Conservation (phyloP, 2,113 vertebrate species). For the Zosterops pallidus region DNA sequence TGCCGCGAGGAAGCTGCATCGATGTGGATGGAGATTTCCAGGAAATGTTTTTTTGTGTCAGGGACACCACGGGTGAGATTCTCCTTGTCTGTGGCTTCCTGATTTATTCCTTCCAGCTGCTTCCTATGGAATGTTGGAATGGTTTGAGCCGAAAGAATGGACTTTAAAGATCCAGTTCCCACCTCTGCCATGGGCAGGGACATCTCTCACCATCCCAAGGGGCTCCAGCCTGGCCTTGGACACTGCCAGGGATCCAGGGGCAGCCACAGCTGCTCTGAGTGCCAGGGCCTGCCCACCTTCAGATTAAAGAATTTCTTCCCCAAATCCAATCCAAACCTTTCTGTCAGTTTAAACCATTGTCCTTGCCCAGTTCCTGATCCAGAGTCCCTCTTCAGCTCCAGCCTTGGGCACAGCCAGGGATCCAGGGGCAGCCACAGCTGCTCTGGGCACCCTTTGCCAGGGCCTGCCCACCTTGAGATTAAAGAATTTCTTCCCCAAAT, state of each 20-base stretch:
- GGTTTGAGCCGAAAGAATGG: background rate
- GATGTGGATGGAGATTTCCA: background rate
- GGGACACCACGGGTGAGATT: background rate
- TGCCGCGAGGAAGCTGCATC: background rate
- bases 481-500: background rate
- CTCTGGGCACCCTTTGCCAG: background rate
- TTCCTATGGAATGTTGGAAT: background rate
- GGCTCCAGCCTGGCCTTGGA: background rate
- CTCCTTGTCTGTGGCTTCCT: background rate
- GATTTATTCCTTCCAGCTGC: background rate
- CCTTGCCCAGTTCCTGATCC: background rate
- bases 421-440: background rate
- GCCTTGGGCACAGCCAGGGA: background rate
- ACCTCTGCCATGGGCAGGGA: background rate
- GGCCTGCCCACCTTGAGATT: too few relatives aligned
- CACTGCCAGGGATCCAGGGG: background rate
- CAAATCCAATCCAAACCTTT: background rate
- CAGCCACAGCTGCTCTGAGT: background rate
- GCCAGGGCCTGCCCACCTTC: background rate
- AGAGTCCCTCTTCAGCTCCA: background rate
- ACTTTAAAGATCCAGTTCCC: background rate
- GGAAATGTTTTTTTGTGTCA: fast-evolving
- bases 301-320: background rate
- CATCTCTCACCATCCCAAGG: fast-evolving
- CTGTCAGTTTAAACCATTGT: background rate